Evolutionary conservation across 2,113 vertebrate genomes (phyloP).

Genomic region (Synchiropus splendidus): DNA sequence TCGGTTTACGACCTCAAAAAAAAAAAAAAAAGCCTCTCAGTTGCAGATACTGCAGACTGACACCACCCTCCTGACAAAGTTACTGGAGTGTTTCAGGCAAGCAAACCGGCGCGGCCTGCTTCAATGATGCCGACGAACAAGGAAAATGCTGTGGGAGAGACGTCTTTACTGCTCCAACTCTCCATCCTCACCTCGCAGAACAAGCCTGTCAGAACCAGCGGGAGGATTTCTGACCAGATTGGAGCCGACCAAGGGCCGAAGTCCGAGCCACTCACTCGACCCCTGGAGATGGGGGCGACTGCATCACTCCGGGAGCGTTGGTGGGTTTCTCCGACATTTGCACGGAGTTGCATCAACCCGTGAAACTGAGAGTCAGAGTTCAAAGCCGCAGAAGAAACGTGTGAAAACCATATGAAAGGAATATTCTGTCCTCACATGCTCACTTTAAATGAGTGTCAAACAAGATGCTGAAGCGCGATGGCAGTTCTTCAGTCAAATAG

Average conservation of each 20-base stretch:
- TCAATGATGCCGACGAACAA: too few species aligned
- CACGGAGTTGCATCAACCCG: conserved; percentile 6
- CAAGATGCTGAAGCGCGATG: background rate
- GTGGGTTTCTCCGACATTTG: too few species aligned
- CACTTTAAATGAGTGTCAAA: conserved; percentile 12
- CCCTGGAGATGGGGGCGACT: too few species aligned
- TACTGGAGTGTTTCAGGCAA: too few species aligned
- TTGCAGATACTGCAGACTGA: too few species aligned
- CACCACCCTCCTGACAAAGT: too few species aligned
- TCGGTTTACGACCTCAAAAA: too few species aligned
- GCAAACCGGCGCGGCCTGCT: too few species aligned
- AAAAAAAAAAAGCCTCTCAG: too few species aligned
- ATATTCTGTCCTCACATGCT: conserved; percentile 20
- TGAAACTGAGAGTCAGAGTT: conserved; percentile 8
- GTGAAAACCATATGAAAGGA: conserved; percentile 7
- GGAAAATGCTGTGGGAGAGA: too few species aligned
- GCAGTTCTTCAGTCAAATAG: conserved; percentile 15
- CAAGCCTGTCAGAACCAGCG: conserved; percentile 32
- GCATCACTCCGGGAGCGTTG: too few species aligned
- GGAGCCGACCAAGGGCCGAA: conserved; percentile 34
- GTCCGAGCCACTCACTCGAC: too few species aligned
- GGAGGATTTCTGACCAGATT: conserved; percentile 59
- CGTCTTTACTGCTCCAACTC: conserved; percentile 28
- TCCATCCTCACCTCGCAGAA: conserved; percentile 42
- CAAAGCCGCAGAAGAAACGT: background rate